Base-by-base conservation (phyloP, 2,113 vertebrate species). In the Spheniscus mendiculus region DNA sequence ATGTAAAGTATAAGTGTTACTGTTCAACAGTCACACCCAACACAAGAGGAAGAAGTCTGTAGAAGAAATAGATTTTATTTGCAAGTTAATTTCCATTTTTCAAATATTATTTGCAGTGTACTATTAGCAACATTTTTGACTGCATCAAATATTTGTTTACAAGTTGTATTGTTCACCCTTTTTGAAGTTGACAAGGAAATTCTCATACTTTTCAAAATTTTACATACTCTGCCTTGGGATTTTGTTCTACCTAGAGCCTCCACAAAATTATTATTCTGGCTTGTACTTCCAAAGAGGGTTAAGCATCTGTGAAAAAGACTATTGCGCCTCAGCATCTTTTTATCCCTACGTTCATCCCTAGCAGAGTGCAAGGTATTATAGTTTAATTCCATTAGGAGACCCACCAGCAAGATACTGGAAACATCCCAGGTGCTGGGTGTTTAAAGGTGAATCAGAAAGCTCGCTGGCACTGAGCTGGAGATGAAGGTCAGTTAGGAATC, bases 381-480 rank as follows among this genome's bases (percentile, higher is more conserved):
- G 83, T 79, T 94, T 93, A 95, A 96, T 95, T 93, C 92, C 83
- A 89, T 95, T 76, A 95, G 65, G 49, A 92, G 53, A 82, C 73
- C 65, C 91, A 91, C 83, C 83, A 91, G 83, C 34, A 78, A 36
- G 61, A 61, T 2, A 72, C 80, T 90, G 86, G 90, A 89, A 92
- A 34, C 2, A 0, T 82, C 89, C 93, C 89, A 95, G 90, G 49
- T 36, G 56, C 44, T 74, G 63, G 9, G 18, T 88, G 63, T 40
- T 82, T 30, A 93, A 42, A 92, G 89, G 65, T 50, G 76, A 93
- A 83, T 63, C 38, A 34, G 47, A 56, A 67, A 74, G 59, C 76
- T 92, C 0, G 0, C 71, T 69, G 77, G 90, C 72, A 87, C 47
- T 15, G 49, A 59, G 73, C 52, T 87, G 50, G 32, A 67, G 72